Base-by-base conservation (phyloP, 2,113 vertebrate genomes). In the Spheniscus mendiculus region DNA sequence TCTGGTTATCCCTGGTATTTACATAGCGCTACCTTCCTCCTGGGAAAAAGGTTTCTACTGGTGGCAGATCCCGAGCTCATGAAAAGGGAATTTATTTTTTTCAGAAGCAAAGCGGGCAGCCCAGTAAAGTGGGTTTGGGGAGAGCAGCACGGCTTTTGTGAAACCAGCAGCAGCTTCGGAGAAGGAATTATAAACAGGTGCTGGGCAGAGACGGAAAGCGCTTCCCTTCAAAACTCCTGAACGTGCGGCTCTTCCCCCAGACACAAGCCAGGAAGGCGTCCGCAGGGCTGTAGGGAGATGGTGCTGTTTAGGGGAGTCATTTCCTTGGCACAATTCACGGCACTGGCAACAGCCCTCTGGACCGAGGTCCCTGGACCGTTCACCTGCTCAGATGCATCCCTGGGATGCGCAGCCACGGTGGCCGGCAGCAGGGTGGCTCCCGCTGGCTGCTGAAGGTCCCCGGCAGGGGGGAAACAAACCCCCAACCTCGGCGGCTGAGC, bases 151-250 rank as follows among this genome's bases (percentile, higher is more conserved):
- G 2, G 80, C 34, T 79, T 71, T 72, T 47, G 45, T 63, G 66
- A 87, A 89, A 93, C 63, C 91, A 0, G 53, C 93, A 88, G 88
- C 81, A 67, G 91, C 76, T 91, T 83, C 1, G 0, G 85, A 93
- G 77, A 79, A 83, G n/a, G 94, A 83, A 89, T 94, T 85, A 85
- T 59, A 86, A 95, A 66, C 44, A 92, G 63, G 70, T 1, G 22
- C 62, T 16, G 74, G 34, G 34, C 50, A 86, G 29, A 70, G 47
- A 36, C 2, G 1, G 69, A 70, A 74, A 81, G 53, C 12, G 9
- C 45, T 93, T 70, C 32, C 67, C 53, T 26, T 26, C 11, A 3
- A 72, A 95, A 96, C 84, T 91, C 96, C 92, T 32, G 34, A 87
- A 72, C 3, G 2, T 19, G 23, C 0, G 1, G 38, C 58, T 92